These are phyloP conservation scores for Azemiops feae DNA, from an alignment of 2,113 vertebrate genomes.

Conservation along the genomic window DNA sequence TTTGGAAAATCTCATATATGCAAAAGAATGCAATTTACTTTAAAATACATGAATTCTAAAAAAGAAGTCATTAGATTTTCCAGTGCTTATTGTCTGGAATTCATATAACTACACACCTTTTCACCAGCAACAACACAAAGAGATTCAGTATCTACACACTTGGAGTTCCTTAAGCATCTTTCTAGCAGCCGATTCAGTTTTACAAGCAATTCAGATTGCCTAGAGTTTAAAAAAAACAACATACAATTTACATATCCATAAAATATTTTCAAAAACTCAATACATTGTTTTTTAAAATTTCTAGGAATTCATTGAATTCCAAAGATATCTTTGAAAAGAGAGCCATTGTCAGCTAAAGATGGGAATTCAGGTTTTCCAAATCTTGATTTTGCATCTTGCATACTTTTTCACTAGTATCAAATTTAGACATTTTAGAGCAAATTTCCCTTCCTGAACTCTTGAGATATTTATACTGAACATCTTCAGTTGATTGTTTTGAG, in stretches of 20 bases:
- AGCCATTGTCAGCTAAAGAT: not conserved
- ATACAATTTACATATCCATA: not conserved
- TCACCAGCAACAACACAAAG: constrained; percentile 94
- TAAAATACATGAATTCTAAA: not conserved
- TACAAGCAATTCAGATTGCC: constrained; percentile 89
- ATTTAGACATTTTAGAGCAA: not conserved
- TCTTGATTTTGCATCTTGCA: not conserved
- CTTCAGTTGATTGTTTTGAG: not conserved
- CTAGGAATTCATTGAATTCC: not conserved
- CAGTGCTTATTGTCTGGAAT: constrained; percentile 1
- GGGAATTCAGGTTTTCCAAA: not conserved
- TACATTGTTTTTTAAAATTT: not conserved
- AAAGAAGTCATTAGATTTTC: not conserved
- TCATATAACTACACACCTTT: constrained; percentile 77
- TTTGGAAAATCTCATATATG: not conserved
- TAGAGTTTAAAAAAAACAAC: constrained; percentile 61
- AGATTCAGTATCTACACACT: constrained; percentile 94
- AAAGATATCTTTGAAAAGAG: not conserved
- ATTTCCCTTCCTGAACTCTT: not conserved
- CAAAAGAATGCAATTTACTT: not conserved
- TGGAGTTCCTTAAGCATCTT: constrained; percentile 91
- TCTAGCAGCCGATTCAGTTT: constrained; percentile 91
- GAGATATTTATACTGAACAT: not conserved
- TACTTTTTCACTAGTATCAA: not conserved
- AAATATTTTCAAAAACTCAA: not conserved